Evolutionary conservation across 1,140 invertebrate species (phyloP).

Genomic region (Drosophila cardini): DNA sequence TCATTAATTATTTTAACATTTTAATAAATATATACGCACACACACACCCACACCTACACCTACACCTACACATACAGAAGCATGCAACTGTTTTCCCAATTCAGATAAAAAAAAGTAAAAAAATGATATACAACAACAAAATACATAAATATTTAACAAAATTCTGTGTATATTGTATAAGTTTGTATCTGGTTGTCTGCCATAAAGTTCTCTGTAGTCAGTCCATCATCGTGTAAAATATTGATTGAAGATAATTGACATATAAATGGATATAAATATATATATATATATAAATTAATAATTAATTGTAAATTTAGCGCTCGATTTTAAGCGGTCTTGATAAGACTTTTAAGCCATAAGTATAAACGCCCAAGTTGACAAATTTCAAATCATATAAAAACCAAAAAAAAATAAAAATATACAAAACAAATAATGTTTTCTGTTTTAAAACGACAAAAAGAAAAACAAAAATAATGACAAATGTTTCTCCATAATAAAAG

Average conservation of each 20-base stretch:
- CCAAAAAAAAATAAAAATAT: conserved; percentile 32
- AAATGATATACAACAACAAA: neutral
- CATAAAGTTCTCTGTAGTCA: conserved; percentile 71
- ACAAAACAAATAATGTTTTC: conserved; percentile 71
- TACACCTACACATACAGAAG: too few species aligned
- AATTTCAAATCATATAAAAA: conserved; percentile 57
- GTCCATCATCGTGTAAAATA: conserved; percentile 80
- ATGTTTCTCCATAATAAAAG: conserved; percentile 81
- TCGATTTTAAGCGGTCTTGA: conserved; percentile 80
- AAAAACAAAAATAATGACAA: conserved; percentile 51
- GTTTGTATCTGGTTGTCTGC: conserved; percentile 76
- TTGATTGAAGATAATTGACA: conserved; percentile 44
- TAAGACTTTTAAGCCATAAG: conserved; percentile 79
- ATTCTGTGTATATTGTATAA: conserved; percentile 67
- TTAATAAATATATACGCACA: conserved; percentile 29
- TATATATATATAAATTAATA: conserved; percentile 31
- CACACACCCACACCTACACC: neutral
- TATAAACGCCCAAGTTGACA: conserved; percentile 48
- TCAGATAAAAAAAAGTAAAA: neutral
- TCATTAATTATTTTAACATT: conserved; percentile 45
- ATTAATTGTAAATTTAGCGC: conserved; percentile 74
- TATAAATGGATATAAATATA: conserved; percentile 21
- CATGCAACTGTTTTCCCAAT: conserved; percentile 23
- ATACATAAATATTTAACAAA: conserved; percentile 48
- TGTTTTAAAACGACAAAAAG: conserved; percentile 57